Base-by-base conservation (phyloP, 2,888 invertebrate genomes). In the Cinara cedri region DNA sequence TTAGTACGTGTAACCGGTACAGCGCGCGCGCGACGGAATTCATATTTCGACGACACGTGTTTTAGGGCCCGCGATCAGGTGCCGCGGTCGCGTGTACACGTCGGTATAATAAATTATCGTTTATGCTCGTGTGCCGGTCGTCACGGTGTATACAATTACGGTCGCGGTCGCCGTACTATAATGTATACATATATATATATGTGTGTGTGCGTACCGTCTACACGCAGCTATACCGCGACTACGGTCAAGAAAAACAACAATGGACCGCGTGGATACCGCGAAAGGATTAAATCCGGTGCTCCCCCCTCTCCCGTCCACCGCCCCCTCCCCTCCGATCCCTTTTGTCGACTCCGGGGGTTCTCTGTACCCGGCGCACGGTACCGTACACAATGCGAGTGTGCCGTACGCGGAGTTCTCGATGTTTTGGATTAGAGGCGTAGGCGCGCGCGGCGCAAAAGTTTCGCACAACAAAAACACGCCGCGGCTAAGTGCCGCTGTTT, bases 271-370 rank as follows among this genome's bases (percentile, higher is more conserved):
- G n/a, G n/a, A n/a, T n/a, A n/a, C n/a, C n/a, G n/a, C 46, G 57
- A 78, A 68, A 49, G 76, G 66, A 78, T 78, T 68, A 78, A 68
- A 78, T 68, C n/a, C 26, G 51, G 60, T 44, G 6, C 24, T 55
- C 16, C 63, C 60, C 8, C 11, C 44, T 4, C 49, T 24, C 54
- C n/a, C n/a, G n/a, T n/a, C n/a, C n/a, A n/a, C n/a, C n/a, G n/a
- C n/a, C n/a, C n/a, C n/a, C n/a, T n/a, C n/a, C n/a, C 16, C 21
- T 21, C 1, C 51, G 21, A 51, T 46, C 75, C 75, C 75, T 16
- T 78, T 78, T 78, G 78, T 78, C 60, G 60, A 78, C 70, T 70
- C 54, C 42, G 62, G 26, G 21, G 51, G 44, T 55, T 11, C n/a
- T 34, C 34, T 34, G 65, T 24, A 19, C 51, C 34, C 34, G 21